Evolutionary conservation across 2,797 vertebrate species (phyloP).

Genomic region (Delichon dasypus): DNA sequence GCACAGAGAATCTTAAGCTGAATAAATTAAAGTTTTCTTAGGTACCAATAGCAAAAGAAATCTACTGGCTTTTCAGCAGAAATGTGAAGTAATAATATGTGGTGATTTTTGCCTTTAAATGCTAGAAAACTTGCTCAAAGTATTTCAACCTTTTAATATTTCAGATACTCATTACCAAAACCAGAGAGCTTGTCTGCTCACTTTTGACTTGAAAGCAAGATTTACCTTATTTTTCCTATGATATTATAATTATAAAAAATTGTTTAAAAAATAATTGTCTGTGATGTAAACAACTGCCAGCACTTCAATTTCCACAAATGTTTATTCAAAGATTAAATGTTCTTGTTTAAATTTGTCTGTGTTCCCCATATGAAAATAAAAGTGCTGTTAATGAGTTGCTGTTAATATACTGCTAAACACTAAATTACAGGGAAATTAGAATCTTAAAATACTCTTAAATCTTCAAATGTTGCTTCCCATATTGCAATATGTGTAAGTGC

Average conservation of each 20-base stretch:
- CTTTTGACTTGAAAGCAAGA: background rate
- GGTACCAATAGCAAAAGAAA: background rate
- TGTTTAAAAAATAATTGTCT: background rate
- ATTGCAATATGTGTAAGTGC: background rate
- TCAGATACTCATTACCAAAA: background rate
- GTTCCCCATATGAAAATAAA: background rate
- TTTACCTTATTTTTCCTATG: background rate
- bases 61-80: background rate
- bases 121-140: background rate
- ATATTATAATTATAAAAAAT: background rate
- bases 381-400: background rate
- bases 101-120: background rate
- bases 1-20: background rate
- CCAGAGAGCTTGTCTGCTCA: background rate
- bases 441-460: background rate
- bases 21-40: background rate
- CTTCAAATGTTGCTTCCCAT: background rate
- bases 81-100: background rate
- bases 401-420: background rate
- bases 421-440: background rate
- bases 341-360: background rate
- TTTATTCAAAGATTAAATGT: background rate
- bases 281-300: background rate
- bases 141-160: background rate
- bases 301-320: background rate